Base-by-base conservation (phyloP, 37 sponge, comb jelly and placozoan genomes). In the Halisarca cf. caerulea region DNA sequence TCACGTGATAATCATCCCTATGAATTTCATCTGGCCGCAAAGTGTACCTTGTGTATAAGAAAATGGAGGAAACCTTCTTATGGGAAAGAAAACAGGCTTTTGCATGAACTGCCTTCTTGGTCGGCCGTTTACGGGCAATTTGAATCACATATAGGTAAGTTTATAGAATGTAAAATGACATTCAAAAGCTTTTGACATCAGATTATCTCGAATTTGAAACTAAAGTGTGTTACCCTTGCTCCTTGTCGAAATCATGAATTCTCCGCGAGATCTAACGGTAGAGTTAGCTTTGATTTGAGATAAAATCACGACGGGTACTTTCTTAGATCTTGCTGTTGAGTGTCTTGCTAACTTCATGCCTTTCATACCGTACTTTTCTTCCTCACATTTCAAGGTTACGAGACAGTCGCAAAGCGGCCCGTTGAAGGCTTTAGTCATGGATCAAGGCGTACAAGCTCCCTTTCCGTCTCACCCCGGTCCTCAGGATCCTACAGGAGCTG, bases 11-110 rank as follows among this genome's bases (percentile, higher is more conserved):
- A 21, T 15, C 45, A 24, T 14, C 24, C 30, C 77, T 74, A 74
- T 74, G 77, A 74, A 74, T 74, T 39, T 74, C 77, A 74, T 74
- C 77, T 74, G 45, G 77, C 77, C 77, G 25, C 77, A 74, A 74
- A 68, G 69, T 74, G 45, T 44, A 44, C 77, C 77, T 74, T 74
- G 77, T 74, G 77, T 74, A 39, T 44, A 74, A n/a, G 44, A 74
- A 74, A 74, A 74, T 74, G 77, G 77, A 74, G 77, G 77, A 74
- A 74, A 74, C 36, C 40, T n/a, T 17, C 42, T n/a, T 2, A 39
- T 41, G 35, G 35, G 42, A 39, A 74, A 9, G 42, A 39, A 74
- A 39, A n/a, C 24, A 74, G 77, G 45, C 77, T 74, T 71, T 74
- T 74, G 77, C 45, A 74, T 32, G 45, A 39, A 34, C 35, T 18